phyloP scores from a whole-genome alignment of 1,140 invertebrate species.

The Psix sp. region DNA sequence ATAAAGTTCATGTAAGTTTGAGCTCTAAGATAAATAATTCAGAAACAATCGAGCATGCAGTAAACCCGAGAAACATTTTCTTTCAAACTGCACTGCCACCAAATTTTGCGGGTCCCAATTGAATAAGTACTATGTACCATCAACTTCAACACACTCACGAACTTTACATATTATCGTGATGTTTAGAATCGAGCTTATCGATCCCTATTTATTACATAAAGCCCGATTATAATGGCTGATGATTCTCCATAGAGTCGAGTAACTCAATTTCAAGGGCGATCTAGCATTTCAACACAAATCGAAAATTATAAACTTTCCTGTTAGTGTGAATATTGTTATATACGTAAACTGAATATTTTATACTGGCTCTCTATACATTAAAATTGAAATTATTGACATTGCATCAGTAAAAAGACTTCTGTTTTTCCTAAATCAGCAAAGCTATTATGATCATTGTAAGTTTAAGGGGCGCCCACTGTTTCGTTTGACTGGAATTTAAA shows the following conservation, averaged over 20 bases:
- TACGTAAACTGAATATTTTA: too few species aligned
- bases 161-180: constrained; percentile 8
- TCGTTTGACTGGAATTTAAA: constrained; percentile 27
- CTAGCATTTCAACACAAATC: constrained; percentile 7
- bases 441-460: constrained; percentile 12
- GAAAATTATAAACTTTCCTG: constrained; percentile 6
- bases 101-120: too few species aligned
- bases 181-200: constrained; percentile 17
- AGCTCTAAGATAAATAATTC: too few species aligned
- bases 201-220: constrained; percentile 39
- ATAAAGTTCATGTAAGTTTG: too few species aligned
- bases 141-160: neutral
- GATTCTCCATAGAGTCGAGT: constrained; percentile 22
- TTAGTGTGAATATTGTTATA: constrained; percentile 11
- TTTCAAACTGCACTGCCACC: too few species aligned
- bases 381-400: constrained; percentile 14
- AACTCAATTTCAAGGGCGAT: constrained; percentile 28
- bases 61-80: too few species aligned
- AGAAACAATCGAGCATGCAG: too few species aligned
- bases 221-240: constrained; percentile 22
- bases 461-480: constrained; percentile 23
- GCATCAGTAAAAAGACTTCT: constrained; percentile 43
- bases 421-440: constrained; percentile 6
- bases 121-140: constrained; percentile 9
- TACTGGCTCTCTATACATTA: neutral